Evolutionary conservation across 2,113 vertebrate genomes (phyloP).

Genomic region (Ochotona princeps): DNA sequence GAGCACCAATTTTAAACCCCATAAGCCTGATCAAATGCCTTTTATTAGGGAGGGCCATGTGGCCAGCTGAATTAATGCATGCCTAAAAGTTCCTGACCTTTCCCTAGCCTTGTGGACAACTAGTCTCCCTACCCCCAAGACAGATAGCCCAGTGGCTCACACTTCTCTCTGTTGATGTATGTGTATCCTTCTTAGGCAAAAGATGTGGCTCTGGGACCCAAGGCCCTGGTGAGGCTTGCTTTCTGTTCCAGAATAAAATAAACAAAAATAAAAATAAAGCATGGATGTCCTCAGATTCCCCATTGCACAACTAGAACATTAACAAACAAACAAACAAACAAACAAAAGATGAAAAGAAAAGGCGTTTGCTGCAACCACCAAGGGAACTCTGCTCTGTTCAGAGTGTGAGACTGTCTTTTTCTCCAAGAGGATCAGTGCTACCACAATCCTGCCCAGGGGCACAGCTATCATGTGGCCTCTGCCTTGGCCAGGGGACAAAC

Average conservation of each 20-base stretch:
- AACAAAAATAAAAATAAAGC: conserved; percentile 17
- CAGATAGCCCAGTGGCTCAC: conserved; percentile 80
- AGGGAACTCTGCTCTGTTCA: background rate
- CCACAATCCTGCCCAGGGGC: background rate
- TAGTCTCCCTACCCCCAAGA: conserved; percentile 78
- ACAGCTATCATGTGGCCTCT: accelerated
- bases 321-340: no score
- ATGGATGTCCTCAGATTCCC: background rate
- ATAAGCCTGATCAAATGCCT: conserved; percentile 83
- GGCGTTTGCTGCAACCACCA: background rate
- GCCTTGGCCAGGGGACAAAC: background rate
- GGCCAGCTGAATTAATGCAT: conserved; percentile 87
- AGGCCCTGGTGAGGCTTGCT: background rate
- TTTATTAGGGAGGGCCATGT: conserved; percentile 83
- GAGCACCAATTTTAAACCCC: conserved; percentile 82
- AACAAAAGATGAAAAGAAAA: background rate
- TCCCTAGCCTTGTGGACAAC: conserved; percentile 80
- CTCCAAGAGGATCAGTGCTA: background rate
- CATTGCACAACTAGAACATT: background rate
- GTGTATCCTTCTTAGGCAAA: conserved; percentile 68
- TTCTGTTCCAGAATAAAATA: background rate
- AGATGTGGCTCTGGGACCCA: background rate
- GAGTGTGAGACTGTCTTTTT: background rate
- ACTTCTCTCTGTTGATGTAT: conserved; percentile 75
- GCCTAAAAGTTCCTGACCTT: conserved; percentile 86